A percentile compares a stretch with the other conserved stretches of the same genome.
These are phyloP conservation scores for Archips crataeganus DNA, from an alignment of 2,888 invertebrate genomes.

Conservation along the genomic window DNA sequence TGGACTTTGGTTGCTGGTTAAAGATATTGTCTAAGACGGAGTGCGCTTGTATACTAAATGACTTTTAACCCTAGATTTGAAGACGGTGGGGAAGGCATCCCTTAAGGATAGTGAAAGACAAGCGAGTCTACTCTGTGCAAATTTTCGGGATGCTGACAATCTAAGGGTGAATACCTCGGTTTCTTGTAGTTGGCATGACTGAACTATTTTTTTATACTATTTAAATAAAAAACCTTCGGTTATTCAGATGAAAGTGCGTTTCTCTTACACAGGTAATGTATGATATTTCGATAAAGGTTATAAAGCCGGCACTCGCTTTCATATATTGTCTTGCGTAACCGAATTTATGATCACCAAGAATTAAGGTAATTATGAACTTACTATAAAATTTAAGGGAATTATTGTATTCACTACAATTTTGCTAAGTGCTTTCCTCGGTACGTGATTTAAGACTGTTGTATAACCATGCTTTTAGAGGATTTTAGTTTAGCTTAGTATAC, in stretches of 20 bases:
- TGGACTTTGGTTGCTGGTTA: too few relatives aligned
- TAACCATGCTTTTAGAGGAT: neutral
- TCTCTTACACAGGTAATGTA: constrained; percentile 30
- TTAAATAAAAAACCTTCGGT: constrained; percentile 16
- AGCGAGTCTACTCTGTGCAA: too few relatives aligned
- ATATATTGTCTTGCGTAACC: constrained; percentile 34
- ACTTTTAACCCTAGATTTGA: too few relatives aligned
- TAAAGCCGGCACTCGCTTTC: constrained; percentile 25
- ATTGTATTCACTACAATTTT: constrained; percentile 34
- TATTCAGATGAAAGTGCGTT: constrained; percentile 34
- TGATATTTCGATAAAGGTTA: constrained; percentile 39
- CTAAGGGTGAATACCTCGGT: too few relatives aligned
- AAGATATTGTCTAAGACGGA: too few relatives aligned
- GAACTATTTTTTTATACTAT: neutral
- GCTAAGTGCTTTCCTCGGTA: constrained; percentile 20
- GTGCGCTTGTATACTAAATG: too few relatives aligned
- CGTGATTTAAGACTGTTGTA: constrained; percentile 17
- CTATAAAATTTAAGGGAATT: constrained; percentile 38
- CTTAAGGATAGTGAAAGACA: too few relatives aligned
- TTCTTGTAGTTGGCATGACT: too few relatives aligned
- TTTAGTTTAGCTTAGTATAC: too few relatives aligned
- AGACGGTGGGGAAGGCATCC: too few relatives aligned
- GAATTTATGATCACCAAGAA: constrained; percentile 36
- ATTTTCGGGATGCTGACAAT: too few relatives aligned
- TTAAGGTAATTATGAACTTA: constrained; percentile 37